Evolutionary conservation across 2,797 vertebrate genomes (phyloP), one percentile per base, ranked within the genome.

Genomic region (Catamblyrhynchus diadema): DNA sequence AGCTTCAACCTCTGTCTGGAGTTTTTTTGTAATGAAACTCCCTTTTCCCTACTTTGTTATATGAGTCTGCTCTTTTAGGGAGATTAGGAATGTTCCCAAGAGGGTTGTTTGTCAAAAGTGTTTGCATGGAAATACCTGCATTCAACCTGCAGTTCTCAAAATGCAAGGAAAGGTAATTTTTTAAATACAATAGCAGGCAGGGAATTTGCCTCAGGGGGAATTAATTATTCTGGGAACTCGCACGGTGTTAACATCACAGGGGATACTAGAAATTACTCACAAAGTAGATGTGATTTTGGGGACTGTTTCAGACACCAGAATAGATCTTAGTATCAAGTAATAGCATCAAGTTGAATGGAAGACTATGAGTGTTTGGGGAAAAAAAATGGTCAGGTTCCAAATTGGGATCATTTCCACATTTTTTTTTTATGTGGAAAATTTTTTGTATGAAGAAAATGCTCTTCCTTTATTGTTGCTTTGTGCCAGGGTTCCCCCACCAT

Each of bases 321-420:
- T 5, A 47, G 70, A 72, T 57, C 10, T 11, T 82, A 18, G 5
- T 82, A 84, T 47, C 16, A 64, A 53, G 42, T 86, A 65, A 50
- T 12, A 64, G 21, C 73, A 83, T 48, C 10, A 69, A 65, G 15
- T 35, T 75, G 86, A 53, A 39, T 84, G 12, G 22, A 12, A 84
- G 4, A 14, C 17, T 42, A 0, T 75, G 81, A 37, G 9, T 39
- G 3, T 39, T 42, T 14, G 16, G 10, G 7, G 1, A 17, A n/a
- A 42, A 45, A 19, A 75, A 48, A 16, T 6, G 1, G 12, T 64
- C 17, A 25, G 8, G 57, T 81, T 66, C 12, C 33, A 81, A 44
- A 71, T 1, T 53, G 10, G 14, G 27, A 65, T 84, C 3, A 4
- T 2, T 2, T 61, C 73, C 21, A 14, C 30, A 0, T 19, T 20